Conservation (phyloP, 1,140 invertebrate species). For the Argopecten irradians region DNA sequence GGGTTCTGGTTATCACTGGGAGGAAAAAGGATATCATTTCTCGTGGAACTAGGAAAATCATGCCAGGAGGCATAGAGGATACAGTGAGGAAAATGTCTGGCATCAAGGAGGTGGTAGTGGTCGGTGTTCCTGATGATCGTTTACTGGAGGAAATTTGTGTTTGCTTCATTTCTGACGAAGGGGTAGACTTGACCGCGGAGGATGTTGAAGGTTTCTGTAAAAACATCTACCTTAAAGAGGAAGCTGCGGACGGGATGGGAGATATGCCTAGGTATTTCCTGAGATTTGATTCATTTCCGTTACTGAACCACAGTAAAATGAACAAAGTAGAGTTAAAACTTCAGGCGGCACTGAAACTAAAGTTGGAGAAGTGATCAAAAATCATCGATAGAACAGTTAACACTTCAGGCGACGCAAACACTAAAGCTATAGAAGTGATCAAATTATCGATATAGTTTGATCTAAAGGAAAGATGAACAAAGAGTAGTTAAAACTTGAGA, state of each 20-base stretch:
- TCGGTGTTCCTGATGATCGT: constrained; percentile 31
- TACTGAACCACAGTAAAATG: neutral
- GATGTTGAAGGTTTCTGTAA: neutral
- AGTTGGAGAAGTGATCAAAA: neutral
- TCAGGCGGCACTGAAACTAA: neutral
- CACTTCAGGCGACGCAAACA: no score
- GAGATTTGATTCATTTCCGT: neutral
- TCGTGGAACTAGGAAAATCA: neutral
- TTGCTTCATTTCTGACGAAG: constrained; percentile 23
- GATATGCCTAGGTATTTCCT: neutral
- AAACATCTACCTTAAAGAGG: neutral
- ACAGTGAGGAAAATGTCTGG: neutral
- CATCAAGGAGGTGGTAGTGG: constrained; percentile 29
- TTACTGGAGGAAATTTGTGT: constrained; percentile 36
- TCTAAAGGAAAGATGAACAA: no score
- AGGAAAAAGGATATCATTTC: neutral
- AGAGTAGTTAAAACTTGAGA: no score
- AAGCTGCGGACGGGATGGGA: neutral
- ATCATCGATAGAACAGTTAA: no score
- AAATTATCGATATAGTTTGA: no score
- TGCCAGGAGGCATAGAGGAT: neutral
- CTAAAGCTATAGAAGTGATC: no score
- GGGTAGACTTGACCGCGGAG: neutral
- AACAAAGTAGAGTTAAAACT: constrained; percentile 25
- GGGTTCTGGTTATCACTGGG: neutral